Base-by-base conservation (phyloP, 2,797 vertebrate species). In the Buceros bicornis region DNA sequence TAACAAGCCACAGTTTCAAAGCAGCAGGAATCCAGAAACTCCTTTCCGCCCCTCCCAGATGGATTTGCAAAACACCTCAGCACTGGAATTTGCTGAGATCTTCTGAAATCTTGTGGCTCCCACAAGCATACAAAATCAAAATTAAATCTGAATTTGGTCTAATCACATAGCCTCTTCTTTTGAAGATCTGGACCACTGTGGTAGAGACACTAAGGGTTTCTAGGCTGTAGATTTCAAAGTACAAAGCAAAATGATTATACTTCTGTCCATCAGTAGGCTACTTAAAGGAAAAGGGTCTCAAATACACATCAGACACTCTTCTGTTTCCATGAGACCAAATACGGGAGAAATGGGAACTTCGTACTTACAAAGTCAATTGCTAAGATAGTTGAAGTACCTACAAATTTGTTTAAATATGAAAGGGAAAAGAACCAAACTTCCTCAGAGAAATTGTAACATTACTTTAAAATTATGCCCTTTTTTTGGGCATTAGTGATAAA, bases 171-270 rank as follows among this genome's bases (percentile, higher is more conserved):
- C 8, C 35, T 64, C 64, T 73, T 94, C 54, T 87, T 90, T 56
- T 79, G 54, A 95, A 90, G 28, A 84, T 88, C 66, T 91, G 91
- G 66, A 80, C 70, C 87, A 77, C 82, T 89, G 66, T 65, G 40
- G 40, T 77, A 94, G 78, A 95, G 83, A 95, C 15, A 47, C 24
- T 87, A 76, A 11, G 10, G 5, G 9, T 47, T 95, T 87, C 67
- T 64, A 84, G 60, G 35, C 21, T 54, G 33, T 33, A 64, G 29
- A 84, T 56, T 82, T 53, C 57, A 28, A 94, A 89, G 33, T n/a
- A 77, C 53, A 88, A 89, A 86, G 16, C 42, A 89, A 83, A 92
- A 92, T 7, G 0, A 57, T 28, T 13, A 3, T 21, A 71, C 29
- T 93, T 87, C 69, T 87, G 20, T 62, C 42, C 33, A 79, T 69